Percentiles rank a stretch among this genome's conserved stretches.
Evolutionary conservation across 2,888 invertebrate species (phyloP).

Genomic region (Eustalomyia histrio): DNA sequence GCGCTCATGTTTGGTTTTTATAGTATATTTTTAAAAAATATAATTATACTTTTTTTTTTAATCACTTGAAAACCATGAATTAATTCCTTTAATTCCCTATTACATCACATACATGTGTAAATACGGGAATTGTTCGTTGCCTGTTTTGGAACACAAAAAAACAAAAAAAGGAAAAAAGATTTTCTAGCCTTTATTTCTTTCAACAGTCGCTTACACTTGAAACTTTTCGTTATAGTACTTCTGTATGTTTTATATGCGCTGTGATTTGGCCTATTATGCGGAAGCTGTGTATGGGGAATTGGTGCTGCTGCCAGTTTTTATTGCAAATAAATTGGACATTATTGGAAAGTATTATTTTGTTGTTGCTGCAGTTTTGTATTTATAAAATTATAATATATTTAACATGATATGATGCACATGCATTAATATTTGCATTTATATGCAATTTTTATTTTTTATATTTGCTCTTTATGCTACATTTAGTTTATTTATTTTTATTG

Average conservation of each 20-base stretch:
- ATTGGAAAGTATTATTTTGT: slow-evolving; percentile 57
- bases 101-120: neutral
- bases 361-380: neutral
- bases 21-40: too few relatives aligned
- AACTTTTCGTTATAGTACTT: slow-evolving; percentile 1
- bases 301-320: slow-evolving; percentile 40
- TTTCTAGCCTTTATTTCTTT: slow-evolving; percentile 38
- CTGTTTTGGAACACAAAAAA: too few relatives aligned
- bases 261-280: slow-evolving; percentile 41
- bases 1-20: too few relatives aligned
- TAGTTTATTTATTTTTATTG: slow-evolving; percentile 31
- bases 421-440: slow-evolving; percentile 43
- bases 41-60: too few relatives aligned
- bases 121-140: neutral
- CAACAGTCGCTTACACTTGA: slow-evolving; percentile 24
- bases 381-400: slow-evolving; percentile 5
- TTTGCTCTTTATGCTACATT: slow-evolving; percentile 37
- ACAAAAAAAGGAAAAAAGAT: too few relatives aligned
- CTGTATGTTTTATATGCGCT: too few relatives aligned
- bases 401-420: slow-evolving; percentile 20
- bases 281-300: slow-evolving; percentile 41
- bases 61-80: neutral
- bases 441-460: slow-evolving; percentile 24
- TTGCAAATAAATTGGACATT: slow-evolving; percentile 58
- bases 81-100: neutral